Evolutionary conservation across 2,888 invertebrate species (phyloP).

Genomic region (Stegophylla sp.): DNA sequence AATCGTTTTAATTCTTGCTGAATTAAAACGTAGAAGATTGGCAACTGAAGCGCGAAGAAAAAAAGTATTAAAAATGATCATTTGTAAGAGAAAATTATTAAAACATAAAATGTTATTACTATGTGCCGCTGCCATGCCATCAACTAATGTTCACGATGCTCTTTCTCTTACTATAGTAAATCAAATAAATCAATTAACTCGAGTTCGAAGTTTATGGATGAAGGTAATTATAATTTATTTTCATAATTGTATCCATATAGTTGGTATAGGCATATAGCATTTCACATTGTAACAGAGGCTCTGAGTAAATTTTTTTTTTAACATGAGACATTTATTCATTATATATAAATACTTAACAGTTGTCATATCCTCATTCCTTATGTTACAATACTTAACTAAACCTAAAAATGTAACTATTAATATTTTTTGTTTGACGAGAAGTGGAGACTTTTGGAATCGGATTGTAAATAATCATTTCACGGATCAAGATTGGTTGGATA

Average conservation of each 20-base stretch:
- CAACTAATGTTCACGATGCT: constrained; percentile 1
- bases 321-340: constrained; percentile 16
- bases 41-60: constrained; percentile 21
- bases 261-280: constrained; percentile 7
- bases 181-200: constrained; percentile 13
- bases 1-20: constrained; percentile 17
- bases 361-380: not conserved
- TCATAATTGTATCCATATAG: constrained; percentile 27
- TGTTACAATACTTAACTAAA: constrained; percentile 8
- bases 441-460: constrained; percentile 33
- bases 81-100: constrained; percentile 7
- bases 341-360: constrained; percentile 12
- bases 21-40: constrained; percentile 2
- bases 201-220: constrained; percentile 32
- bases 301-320: not conserved
- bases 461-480: constrained; percentile 23
- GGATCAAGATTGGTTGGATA: constrained; percentile 28
- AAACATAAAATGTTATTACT: constrained; percentile 20
- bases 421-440: constrained; percentile 20
- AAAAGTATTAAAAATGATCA: constrained; percentile 14
- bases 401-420: constrained; percentile 5
- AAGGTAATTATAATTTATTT: constrained; percentile 31
- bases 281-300: constrained; percentile 1
- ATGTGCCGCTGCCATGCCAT: no score
- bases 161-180: constrained; percentile 23